Conservation (phyloP, 2,888 invertebrate genomes). For the Proisotoma minuta region DNA sequence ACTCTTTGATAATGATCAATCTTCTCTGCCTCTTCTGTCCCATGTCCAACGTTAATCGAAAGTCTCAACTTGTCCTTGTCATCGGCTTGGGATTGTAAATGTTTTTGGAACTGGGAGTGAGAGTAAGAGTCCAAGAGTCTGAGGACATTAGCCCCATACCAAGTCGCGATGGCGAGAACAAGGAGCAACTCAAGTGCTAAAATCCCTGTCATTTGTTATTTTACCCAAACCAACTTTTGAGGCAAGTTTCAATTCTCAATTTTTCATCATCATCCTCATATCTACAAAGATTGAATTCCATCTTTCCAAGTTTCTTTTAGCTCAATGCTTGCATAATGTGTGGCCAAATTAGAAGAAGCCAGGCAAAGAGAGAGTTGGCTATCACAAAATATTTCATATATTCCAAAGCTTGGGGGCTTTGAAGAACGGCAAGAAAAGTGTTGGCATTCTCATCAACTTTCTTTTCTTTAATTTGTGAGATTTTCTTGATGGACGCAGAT, state of each 20-base stretch:
- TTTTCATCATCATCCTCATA: background rate
- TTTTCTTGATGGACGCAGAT: too few species aligned
- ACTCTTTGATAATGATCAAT: background rate
- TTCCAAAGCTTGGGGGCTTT: constrained; percentile 40
- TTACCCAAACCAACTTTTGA: background rate
- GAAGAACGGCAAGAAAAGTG: constrained; percentile 28
- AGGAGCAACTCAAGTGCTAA: constrained; percentile 2
- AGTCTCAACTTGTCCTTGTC: too few species aligned
- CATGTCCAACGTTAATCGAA: too few species aligned
- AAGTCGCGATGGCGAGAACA: constrained; percentile 60
- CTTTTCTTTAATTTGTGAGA: too few species aligned
- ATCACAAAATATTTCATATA: constrained; percentile 43
- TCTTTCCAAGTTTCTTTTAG: too few species aligned
- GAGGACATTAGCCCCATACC: constrained; percentile 68
- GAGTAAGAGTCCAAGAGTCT: constrained; percentile 71
- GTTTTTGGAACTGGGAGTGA: constrained; percentile 63
- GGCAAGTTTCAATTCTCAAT: background rate
- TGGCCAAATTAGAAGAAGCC: constrained; percentile 23
- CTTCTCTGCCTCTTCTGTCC: too few species aligned
- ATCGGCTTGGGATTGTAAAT: constrained; percentile 36
- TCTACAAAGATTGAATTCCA: too few species aligned
- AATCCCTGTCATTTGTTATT: background rate
- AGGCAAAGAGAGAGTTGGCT: constrained; percentile 33
- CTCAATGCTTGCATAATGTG: constrained; percentile 17
- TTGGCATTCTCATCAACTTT: too few species aligned